A percentile compares a stretch with the other conserved stretches of the same genome.
phyloP scores from a whole-genome alignment of 92 coral and sea anemone species.

The Hydrozoanthus gracilis region DNA sequence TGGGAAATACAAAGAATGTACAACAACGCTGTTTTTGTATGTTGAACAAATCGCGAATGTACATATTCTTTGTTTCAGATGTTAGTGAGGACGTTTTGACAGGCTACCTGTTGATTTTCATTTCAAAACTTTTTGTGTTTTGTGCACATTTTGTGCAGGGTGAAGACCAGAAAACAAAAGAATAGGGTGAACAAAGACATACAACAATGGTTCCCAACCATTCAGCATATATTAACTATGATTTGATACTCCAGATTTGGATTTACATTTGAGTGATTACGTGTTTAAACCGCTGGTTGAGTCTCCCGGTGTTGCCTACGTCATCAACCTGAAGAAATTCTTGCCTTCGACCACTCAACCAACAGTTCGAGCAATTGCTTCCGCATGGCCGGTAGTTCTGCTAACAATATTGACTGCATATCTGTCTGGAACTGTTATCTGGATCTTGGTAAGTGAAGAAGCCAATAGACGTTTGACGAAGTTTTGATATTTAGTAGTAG shows the following conservation, averaged over 20 bases:
- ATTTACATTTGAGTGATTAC: conserved; percentile 13
- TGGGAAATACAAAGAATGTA: too few relatives aligned
- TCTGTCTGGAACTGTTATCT: conserved; percentile 32
- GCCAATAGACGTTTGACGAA: neutral
- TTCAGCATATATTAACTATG: too few relatives aligned
- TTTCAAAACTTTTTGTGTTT: too few relatives aligned
- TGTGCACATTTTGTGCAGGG: too few relatives aligned
- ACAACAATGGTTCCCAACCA: too few relatives aligned
- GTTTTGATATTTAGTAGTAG: neutral
- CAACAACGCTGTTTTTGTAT: too few relatives aligned
- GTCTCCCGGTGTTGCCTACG: conserved; percentile 37
- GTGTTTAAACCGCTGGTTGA: conserved; percentile 20
- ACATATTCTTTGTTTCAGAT: too few relatives aligned
- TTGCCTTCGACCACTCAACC: neutral
- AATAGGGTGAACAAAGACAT: too few relatives aligned
- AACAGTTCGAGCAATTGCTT: neutral
- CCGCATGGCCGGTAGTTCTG: conserved; percentile 32
- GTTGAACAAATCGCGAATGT: too few relatives aligned
- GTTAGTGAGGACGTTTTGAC: too few relatives aligned
- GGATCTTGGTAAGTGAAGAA: conserved; percentile 37
- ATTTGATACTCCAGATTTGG: neutral
- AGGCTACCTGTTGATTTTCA: too few relatives aligned
- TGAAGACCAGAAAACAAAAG: too few relatives aligned
- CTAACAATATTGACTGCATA: conserved; percentile 23
- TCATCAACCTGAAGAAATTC: conserved; percentile 26